phyloP scores from a whole-genome alignment of 1,140 invertebrate genomes.

The Megalonaias nervosa region DNA sequence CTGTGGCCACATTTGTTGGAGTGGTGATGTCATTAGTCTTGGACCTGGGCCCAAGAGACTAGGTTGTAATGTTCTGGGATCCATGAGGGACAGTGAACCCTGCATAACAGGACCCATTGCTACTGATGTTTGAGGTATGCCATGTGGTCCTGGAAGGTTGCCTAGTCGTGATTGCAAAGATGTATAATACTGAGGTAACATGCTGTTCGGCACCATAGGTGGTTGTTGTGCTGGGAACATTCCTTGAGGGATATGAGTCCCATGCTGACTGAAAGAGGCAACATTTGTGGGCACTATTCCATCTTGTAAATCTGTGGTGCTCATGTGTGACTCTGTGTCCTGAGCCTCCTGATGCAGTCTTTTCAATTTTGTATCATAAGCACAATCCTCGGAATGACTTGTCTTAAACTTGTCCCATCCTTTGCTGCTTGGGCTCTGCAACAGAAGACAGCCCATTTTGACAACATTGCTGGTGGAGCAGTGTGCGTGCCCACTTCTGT shows the following conservation, averaged over 20 bases:
- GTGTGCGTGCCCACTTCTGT: conserved; percentile 75
- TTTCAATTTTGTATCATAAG: conserved; percentile 44
- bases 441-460: too few relatives aligned
- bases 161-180: neutral
- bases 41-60: too few relatives aligned
- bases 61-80: neutral
- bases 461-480: too few relatives aligned
- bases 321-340: too few relatives aligned
- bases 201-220: neutral
- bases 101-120: conserved; percentile 5
- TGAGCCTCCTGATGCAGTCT: too few relatives aligned
- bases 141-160: neutral
- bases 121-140: neutral
- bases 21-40: too few relatives aligned
- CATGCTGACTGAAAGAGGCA: conserved; percentile 34
- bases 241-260: conserved; percentile 4
- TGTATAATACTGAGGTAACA: neutral
- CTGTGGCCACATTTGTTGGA: too few relatives aligned
- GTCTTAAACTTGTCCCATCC: too few relatives aligned
- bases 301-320: too few relatives aligned
- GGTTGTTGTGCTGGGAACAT: conserved; percentile 12
- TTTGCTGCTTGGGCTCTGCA: too few relatives aligned
- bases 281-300: too few relatives aligned
- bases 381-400: too few relatives aligned
- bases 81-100: conserved; percentile 4